These are phyloP conservation scores for Drosophila hamatofila DNA, from an alignment of 2,888 invertebrate species.

Conservation along the genomic window DNA sequence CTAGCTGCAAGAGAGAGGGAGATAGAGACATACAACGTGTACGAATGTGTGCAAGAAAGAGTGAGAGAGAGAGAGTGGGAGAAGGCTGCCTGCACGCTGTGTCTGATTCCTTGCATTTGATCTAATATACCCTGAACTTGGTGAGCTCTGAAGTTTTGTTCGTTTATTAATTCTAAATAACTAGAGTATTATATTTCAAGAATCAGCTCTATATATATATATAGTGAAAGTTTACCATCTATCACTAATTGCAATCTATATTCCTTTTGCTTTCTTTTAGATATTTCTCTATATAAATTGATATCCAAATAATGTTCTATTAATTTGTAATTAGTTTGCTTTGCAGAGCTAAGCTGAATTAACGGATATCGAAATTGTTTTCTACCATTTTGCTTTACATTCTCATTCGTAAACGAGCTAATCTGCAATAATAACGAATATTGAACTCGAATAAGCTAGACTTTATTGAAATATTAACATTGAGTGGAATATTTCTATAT, in stretches of 20 bases:
- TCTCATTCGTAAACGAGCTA: not conserved
- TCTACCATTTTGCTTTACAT: not conserved
- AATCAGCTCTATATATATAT: not conserved
- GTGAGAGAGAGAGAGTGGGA: not conserved
- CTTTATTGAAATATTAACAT: not conserved
- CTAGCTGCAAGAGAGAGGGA: not conserved
- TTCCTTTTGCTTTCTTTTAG: too few relatives aligned
- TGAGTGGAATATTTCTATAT: too few relatives aligned
- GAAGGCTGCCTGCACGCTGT: not conserved
- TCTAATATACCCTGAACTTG: slow-evolving; percentile 8
- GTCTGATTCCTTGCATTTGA: slow-evolving; percentile 13
- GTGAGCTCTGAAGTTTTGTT: not conserved
- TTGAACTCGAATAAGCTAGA: not conserved
- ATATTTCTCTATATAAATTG: too few relatives aligned
- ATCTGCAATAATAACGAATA: too few relatives aligned
- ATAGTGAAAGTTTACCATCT: not conserved
- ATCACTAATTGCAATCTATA: too few relatives aligned
- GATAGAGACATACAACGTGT: not conserved
- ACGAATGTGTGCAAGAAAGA: not conserved
- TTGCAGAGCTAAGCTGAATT: too few relatives aligned
- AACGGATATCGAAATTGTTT: too few relatives aligned
- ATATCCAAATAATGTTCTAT: too few relatives aligned
- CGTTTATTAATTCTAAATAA: not conserved
- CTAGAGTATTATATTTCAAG: not conserved
- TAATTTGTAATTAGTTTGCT: too few relatives aligned